phyloP scores from a whole-genome alignment of 2,888 invertebrate genomes.

The Frankliniella intonsa region DNA sequence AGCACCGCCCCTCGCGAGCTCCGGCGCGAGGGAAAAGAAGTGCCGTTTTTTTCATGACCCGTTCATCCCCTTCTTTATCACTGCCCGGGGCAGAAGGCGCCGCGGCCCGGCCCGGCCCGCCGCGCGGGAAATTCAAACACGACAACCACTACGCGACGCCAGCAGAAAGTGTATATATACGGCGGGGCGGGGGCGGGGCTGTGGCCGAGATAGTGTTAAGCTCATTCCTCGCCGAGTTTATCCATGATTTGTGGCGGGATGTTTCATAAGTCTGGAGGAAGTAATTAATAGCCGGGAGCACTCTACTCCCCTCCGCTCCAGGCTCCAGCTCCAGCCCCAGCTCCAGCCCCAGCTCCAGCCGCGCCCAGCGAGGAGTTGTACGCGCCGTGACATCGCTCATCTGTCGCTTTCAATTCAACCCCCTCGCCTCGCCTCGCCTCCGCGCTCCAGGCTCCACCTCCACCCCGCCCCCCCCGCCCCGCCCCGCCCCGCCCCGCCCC shows the following conservation, averaged over 20 bases:
- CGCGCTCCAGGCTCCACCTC: neutral
- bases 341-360: neutral
- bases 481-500: neutral
- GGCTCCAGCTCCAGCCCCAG: neutral
- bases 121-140: no score
- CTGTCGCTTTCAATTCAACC: constrained; percentile 20
- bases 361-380: neutral
- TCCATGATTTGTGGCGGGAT: constrained; percentile 16
- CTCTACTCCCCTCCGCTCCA: neutral
- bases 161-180: no score
- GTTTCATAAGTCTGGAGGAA: constrained; percentile 16
- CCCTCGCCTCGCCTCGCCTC: neutral
- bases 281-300: constrained; percentile 15
- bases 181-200: neutral
- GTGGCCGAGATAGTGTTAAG: neutral
- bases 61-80: no score
- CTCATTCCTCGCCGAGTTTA: constrained; percentile 20
- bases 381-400: constrained; percentile 9
- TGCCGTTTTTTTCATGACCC: no score
- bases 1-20: no score
- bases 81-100: no score
- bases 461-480: neutral
- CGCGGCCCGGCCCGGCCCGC: no score
- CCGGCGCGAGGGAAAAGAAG: no score
- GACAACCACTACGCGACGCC: no score